Percentiles rank a stretch among this genome's conserved stretches.
phyloP scores from a whole-genome alignment of 2,888 invertebrate genomes.

The Trimorus sp. region DNA sequence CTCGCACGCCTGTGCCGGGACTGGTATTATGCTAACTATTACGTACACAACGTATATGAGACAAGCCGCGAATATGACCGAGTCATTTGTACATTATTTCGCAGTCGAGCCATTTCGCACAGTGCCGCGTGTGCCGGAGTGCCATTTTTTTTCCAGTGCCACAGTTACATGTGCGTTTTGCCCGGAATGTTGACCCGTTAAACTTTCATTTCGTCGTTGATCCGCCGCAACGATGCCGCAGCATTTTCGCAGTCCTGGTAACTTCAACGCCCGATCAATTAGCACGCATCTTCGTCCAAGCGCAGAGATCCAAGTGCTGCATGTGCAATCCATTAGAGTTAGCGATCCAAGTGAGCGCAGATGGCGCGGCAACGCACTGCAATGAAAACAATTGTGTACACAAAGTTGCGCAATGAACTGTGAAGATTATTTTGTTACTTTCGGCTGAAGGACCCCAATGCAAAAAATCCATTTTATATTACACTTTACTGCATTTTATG shows the following conservation, averaged over 20 bases:
- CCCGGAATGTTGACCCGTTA: constrained; percentile 9
- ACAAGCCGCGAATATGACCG: constrained; percentile 43
- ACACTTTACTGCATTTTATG: no score
- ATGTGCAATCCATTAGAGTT: no score
- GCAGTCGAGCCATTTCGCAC: constrained; percentile 33
- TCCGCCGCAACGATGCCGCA: neutral
- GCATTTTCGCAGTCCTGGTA: neutral
- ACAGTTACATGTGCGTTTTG: constrained; percentile 16
- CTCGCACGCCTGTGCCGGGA: constrained; percentile 30
- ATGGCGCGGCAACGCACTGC: no score
- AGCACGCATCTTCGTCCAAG: neutral
- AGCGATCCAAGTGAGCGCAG: no score
- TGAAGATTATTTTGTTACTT: no score
- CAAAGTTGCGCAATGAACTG: no score
- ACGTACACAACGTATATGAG: constrained; percentile 49
- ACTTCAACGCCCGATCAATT: constrained; percentile 13
- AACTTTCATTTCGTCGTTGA: constrained; percentile 26
- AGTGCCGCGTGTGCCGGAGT: constrained; percentile 26
- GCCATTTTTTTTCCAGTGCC: constrained; percentile 25
- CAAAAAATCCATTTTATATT: no score
- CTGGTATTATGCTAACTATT: constrained; percentile 56
- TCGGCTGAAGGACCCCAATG: no score
- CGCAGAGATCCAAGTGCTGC: neutral
- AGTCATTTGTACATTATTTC: constrained; percentile 54
- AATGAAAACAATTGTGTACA: no score